A percentile compares a stretch with the other conserved stretches of the same genome.
Evolutionary conservation across 2,113 vertebrate species (phyloP).

Genomic region (Pangasianodon hypophthalmus): DNA sequence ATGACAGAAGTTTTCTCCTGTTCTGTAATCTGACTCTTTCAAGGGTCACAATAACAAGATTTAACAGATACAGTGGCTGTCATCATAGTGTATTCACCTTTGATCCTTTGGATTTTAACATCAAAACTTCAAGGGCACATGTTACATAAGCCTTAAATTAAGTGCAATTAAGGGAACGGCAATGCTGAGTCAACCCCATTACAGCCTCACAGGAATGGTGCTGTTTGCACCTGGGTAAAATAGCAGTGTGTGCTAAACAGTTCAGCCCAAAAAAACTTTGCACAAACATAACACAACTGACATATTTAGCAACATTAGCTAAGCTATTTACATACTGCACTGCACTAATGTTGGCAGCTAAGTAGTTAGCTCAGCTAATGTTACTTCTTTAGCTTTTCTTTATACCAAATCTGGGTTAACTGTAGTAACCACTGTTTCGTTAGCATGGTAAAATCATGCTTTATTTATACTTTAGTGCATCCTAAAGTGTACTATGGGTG

Average conservation of each 20-base stretch:
- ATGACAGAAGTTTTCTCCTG: background rate
- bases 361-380: background rate
- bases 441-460: background rate
- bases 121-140: background rate
- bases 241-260: background rate
- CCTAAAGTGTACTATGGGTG: background rate
- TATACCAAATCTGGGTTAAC: background rate
- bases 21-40: constrained; percentile 20
- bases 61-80: background rate
- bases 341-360: background rate
- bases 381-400: background rate
- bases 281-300: background rate
- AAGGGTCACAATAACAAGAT: constrained; percentile 11
- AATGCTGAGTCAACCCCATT: background rate
- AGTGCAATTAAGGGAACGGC: background rate
- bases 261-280: background rate
- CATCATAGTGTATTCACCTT: constrained; percentile 23
- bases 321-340: background rate
- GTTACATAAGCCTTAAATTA: constrained; percentile 31
- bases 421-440: background rate
- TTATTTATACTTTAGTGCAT: background rate
- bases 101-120: constrained; percentile 3
- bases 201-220: background rate
- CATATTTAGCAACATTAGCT: background rate
- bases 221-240: background rate